A percentile compares a stretch with the other conserved stretches of the same genome.
Conservation (phyloP, 1,140 invertebrate species). For the Neodiprion lecontei region DNA sequence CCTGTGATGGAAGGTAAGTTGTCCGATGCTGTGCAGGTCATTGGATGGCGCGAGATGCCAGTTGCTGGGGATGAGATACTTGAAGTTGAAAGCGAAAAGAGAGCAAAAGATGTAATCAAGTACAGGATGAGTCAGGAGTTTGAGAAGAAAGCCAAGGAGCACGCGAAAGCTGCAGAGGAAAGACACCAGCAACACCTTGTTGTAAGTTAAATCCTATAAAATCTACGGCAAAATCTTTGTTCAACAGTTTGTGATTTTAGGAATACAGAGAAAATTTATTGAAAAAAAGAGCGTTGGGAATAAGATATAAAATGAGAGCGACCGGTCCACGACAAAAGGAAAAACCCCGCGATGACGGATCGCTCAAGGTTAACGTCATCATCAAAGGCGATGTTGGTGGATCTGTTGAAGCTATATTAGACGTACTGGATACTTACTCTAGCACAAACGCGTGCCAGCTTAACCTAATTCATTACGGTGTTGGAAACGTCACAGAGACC, state of each 20-base stretch:
- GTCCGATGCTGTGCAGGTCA: slow-evolving; percentile 84
- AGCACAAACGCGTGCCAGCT: slow-evolving; percentile 77
- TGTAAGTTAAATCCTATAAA: slow-evolving; percentile 32
- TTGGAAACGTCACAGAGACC: slow-evolving; percentile 82
- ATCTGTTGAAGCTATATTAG: slow-evolving; percentile 92
- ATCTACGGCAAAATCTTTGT: background rate
- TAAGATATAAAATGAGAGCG: slow-evolving; percentile 56
- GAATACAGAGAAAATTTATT: slow-evolving; percentile 73
- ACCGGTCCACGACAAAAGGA: slow-evolving; percentile 68
- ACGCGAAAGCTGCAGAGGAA: slow-evolving; percentile 68
- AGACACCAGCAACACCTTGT: slow-evolving; percentile 73
- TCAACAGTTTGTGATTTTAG: slow-evolving; percentile 36
- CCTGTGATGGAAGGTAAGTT: slow-evolving; percentile 75
- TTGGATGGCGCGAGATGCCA: slow-evolving; percentile 90
- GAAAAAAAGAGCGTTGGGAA: slow-evolving; percentile 68
- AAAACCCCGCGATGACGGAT: slow-evolving; percentile 55
- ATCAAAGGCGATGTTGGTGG: slow-evolving; percentile 84
- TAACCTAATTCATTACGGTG: slow-evolving; percentile 88
- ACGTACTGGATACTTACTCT: slow-evolving; percentile 89
- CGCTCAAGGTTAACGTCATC: slow-evolving; percentile 65
- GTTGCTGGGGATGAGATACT: slow-evolving; percentile 85
- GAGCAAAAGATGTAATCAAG: slow-evolving; percentile 74
- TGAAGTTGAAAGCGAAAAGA: slow-evolving; percentile 81
- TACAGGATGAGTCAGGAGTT: slow-evolving; percentile 66
- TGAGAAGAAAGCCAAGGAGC: slow-evolving; percentile 67